Conservation (phyloP, 1,140 invertebrate genomes). For the Tetragonula clypearis region DNA sequence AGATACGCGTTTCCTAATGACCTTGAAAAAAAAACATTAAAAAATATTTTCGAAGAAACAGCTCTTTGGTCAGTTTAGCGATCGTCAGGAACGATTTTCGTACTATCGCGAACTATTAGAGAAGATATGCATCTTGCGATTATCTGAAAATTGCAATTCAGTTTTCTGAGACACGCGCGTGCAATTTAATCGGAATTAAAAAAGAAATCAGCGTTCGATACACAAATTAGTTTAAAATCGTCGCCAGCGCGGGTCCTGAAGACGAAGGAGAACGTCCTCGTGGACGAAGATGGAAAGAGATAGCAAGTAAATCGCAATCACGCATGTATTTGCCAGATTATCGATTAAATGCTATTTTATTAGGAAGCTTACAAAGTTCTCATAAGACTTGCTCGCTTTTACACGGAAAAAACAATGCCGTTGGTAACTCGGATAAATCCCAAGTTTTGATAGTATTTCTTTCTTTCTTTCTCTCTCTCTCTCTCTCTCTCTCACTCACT, state of each 20-base stretch:
- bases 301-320: not conserved
- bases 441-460: not conserved
- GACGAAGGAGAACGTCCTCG: not conserved
- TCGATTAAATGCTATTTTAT: slow-evolving; percentile 54
- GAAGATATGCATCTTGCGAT: too few relatives aligned
- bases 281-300: not conserved
- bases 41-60: too few relatives aligned
- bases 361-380: slow-evolving; percentile 53
- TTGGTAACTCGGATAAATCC: not conserved
- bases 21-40: too few relatives aligned
- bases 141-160: not conserved
- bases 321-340: not conserved
- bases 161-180: not conserved
- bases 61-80: too few relatives aligned
- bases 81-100: too few relatives aligned
- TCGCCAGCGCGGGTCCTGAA: too few relatives aligned
- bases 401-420: slow-evolving; percentile 28
- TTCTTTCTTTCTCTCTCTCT: not conserved
- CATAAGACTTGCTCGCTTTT: slow-evolving; percentile 38
- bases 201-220: too few relatives aligned
- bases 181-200: too few relatives aligned
- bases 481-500: not conserved
- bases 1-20: too few relatives aligned
- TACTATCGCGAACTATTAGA: too few relatives aligned
- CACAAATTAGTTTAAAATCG: too few relatives aligned